A percentile compares a stretch with the other conserved stretches of the same genome.
Evolutionary conservation across 2,888 invertebrate species (phyloP).

Genomic region (Drosophila prostipennis): DNA sequence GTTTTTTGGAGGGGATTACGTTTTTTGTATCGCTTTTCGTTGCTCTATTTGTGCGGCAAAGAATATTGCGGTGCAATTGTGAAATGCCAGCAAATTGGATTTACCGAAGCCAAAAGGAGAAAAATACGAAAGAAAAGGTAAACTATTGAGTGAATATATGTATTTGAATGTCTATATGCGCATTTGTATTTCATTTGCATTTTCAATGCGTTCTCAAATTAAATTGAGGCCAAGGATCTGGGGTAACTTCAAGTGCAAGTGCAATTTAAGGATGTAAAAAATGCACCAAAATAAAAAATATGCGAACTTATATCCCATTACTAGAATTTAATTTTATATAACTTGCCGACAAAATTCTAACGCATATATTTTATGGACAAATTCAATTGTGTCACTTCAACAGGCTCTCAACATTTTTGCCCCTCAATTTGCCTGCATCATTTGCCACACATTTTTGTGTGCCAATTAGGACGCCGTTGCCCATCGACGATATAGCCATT

Average conservation of each 20-base stretch:
- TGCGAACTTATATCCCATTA: no score
- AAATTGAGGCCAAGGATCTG: neutral
- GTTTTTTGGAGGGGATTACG: conserved; percentile 1
- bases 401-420: neutral
- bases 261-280: no score
- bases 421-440: neutral
- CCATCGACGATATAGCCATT: conserved; percentile 4
- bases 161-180: neutral
- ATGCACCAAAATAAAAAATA: no score
- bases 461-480: conserved; percentile 10
- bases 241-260: neutral
- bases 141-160: neutral
- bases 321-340: neutral
- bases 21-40: conserved; percentile 12
- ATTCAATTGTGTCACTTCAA: neutral
- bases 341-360: neutral
- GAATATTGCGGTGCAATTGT: conserved; percentile 54
- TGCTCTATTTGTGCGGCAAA: conserved; percentile 44
- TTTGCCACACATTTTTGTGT: neutral
- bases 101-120: conserved; percentile 35
- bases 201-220: neutral
- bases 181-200: conserved; percentile 40
- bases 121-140: conserved; percentile 2
- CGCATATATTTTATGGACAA: neutral
- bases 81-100: conserved; percentile 69